Base-by-base conservation (phyloP, 2,113 vertebrate species). In the Centropus unirufus region DNA sequence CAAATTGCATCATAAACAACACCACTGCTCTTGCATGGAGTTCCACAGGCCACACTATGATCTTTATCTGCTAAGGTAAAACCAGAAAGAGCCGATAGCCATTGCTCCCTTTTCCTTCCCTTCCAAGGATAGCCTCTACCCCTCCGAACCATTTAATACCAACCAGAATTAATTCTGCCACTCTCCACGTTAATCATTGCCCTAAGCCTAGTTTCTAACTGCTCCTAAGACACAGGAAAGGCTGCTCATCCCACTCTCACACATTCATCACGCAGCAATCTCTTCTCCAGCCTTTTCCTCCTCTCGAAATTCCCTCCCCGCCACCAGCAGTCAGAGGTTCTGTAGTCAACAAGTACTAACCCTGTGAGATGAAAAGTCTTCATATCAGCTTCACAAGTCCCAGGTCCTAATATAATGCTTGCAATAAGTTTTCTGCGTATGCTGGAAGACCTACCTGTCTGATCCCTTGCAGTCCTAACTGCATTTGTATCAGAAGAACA, bases 401-500 rank as follows among this genome's bases (percentile, higher is more conserved):
- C 96, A 57, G 57, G 80, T 87, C 75, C 44, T 23, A 40, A 76
- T 11, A 44, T 39, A 82, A 87, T 8, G 64, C 47, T 42, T 14
- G 70, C 87, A 72, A 18, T 93, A 89, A 89, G 95, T 94, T 97
- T 90, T 34, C 93, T 26, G 58, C 5, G 30, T 32, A 21, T 44
- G 87, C 80, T 90, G 83, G 87, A 91, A 94, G 91, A 88, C 93
- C 96, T 73, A 46, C 83, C 44, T 8, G 27, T 39, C 58, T n/a
- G 95, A 81, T 73, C 62, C 70, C 83, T 95, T 2, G 6, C 84
- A 62, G 88, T 5, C 94, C 92, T 54, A 44, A 63, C 93, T 8
- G 14, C 44, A 34, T 92, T 88, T 94, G 92, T 78, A 88, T 85
- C 86, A 74, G 91, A 82, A 74, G 92, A 96, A 92, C 93, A 92